These are phyloP conservation scores for Galbula dea DNA, from an alignment of 2,113 vertebrate genomes.

Conservation along the genomic window DNA sequence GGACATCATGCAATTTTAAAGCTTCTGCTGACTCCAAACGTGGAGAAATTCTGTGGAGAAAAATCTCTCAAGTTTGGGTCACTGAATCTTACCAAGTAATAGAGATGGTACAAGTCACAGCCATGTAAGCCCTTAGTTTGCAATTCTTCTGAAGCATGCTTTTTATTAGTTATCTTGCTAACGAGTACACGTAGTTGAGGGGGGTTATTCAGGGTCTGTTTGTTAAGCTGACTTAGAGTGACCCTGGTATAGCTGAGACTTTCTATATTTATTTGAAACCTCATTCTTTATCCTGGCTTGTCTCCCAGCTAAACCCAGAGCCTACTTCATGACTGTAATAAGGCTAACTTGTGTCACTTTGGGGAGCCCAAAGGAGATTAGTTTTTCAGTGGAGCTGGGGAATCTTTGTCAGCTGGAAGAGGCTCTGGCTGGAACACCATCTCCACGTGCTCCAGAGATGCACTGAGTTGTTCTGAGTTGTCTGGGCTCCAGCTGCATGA, in stretches of 20 bases:
- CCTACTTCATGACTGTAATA: background rate
- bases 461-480: background rate
- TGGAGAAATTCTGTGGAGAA: background rate
- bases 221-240: background rate
- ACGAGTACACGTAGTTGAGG: background rate
- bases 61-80: background rate
- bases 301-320: background rate
- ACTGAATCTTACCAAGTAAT: background rate
- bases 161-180: background rate
- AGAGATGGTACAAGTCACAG: background rate
- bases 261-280: background rate
- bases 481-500: background rate
- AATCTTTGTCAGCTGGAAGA: background rate
- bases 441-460: background rate
- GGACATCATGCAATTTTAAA: background rate
- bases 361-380: background rate
- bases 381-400: background rate
- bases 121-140: background rate
- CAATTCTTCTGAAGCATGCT: background rate
- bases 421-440: background rate
- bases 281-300: background rate
- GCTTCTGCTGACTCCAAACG: background rate
- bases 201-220: background rate
- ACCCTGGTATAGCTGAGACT: background rate
- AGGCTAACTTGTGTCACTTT: background rate